Conservation (phyloP, 2,797 vertebrate genomes). For the Ispidina lecontei region DNA sequence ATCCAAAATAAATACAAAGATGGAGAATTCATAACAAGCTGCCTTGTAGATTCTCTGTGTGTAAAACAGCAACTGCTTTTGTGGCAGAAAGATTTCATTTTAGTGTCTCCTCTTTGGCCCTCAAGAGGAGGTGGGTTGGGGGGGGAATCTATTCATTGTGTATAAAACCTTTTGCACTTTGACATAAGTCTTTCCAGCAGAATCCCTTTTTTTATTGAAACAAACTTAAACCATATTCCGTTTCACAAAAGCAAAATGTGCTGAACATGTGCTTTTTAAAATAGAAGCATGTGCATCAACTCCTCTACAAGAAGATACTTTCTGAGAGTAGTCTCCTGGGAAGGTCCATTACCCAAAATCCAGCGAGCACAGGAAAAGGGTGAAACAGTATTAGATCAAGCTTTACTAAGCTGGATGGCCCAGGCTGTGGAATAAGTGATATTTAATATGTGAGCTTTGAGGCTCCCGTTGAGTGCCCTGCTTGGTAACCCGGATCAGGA, state of each 20-base stretch:
- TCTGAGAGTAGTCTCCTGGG: constrained; percentile 76
- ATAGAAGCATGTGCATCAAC: constrained; percentile 77
- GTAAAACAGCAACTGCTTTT: constrained; percentile 52
- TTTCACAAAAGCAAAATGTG: constrained; percentile 83
- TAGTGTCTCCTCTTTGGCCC: constrained; percentile 44
- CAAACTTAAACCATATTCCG: constrained; percentile 82
- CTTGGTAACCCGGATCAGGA: constrained; percentile 81
- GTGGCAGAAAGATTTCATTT: constrained; percentile 47
- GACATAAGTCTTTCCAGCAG: constrained; percentile 80
- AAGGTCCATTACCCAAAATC: constrained; percentile 76
- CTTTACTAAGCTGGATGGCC: constrained; percentile 69
- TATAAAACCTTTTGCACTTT: constrained; percentile 82
- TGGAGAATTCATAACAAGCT: constrained; percentile 55
- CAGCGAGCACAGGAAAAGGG: constrained; percentile 78
- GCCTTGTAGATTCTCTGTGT: neutral
- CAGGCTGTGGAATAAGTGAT: constrained; percentile 76
- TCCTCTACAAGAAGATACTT: constrained; percentile 76
- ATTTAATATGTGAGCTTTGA: constrained; percentile 78
- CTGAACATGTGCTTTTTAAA: constrained; percentile 83
- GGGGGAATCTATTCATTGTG: constrained; percentile 47
- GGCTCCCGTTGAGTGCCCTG: constrained; percentile 82
- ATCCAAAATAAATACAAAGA: constrained; percentile 74
- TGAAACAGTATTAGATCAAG: constrained; percentile 73
- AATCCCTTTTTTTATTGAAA: constrained; percentile 69
- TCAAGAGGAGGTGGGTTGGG: neutral